Conservation (phyloP, 1,140 invertebrate genomes). For the Trissolcus basalis region DNA sequence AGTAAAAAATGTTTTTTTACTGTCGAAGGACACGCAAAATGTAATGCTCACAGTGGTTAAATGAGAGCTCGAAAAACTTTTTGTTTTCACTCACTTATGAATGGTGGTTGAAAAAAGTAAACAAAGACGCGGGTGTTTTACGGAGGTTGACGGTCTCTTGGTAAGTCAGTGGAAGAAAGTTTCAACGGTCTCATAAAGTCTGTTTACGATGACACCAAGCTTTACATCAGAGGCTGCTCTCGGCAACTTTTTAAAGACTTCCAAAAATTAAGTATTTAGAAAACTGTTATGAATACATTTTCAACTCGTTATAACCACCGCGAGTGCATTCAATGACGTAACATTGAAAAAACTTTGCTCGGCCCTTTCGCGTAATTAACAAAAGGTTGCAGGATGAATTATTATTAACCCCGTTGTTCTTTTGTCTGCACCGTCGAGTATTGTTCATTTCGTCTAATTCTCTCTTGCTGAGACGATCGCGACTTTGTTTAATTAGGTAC, state of each 20-base stretch:
- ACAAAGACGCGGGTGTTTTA: constrained; percentile 35
- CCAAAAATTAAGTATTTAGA: constrained; percentile 41
- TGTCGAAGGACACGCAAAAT: no score
- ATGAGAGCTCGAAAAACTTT: not conserved
- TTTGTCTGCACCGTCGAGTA: no score
- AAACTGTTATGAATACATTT: constrained; percentile 24
- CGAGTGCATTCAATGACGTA: not conserved
- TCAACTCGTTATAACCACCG: constrained; percentile 5
- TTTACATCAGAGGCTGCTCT: constrained; percentile 9
- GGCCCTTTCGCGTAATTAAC: not conserved
- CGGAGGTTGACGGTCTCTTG: constrained; percentile 21
- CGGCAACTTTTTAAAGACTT: constrained; percentile 26
- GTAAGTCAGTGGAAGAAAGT: constrained; percentile 35
- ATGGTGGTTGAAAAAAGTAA: constrained; percentile 32
- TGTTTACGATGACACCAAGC: constrained; percentile 27
- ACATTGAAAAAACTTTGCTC: not conserved
- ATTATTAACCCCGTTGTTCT: no score
- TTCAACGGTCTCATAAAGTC: constrained; percentile 31
- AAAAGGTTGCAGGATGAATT: no score
- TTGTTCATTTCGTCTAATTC: no score
- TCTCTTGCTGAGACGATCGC: no score
- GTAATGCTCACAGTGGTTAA: not conserved
- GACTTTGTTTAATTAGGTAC: no score
- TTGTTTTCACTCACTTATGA: constrained; percentile 19
- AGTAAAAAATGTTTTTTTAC: no score